A percentile compares a stretch with the other conserved stretches of the same genome.
Evolutionary conservation across 2,888 invertebrate genomes (phyloP).

Genomic region (Isoperla grammatica): DNA sequence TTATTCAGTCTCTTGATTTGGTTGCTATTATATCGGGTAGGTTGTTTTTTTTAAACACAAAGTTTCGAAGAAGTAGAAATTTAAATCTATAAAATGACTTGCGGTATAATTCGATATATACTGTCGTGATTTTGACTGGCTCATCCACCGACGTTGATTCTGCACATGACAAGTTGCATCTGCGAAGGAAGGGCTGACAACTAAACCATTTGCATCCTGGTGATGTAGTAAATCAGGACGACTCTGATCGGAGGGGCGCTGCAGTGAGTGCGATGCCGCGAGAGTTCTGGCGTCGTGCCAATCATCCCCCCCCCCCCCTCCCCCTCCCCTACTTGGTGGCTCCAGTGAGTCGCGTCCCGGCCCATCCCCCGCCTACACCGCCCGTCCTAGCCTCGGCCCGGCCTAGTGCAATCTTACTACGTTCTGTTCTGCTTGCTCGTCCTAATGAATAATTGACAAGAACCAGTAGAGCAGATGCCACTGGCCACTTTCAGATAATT

Average conservation of each 20-base stretch:
- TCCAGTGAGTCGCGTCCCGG: constrained; percentile 13
- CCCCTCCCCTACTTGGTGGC: constrained; percentile 9
- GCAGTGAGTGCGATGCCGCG: neutral
- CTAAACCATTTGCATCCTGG: no score
- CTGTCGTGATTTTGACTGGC: no score
- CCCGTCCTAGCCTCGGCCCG: neutral
- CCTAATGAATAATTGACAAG: neutral
- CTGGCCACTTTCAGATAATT: constrained; percentile 5
- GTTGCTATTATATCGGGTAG: no score
- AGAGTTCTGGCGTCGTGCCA: constrained; percentile 18
- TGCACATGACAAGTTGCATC: no score
- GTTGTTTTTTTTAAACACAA: no score
- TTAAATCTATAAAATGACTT: no score
- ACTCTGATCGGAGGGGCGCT: neutral
- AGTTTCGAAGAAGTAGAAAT: no score
- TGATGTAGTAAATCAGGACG: constrained; percentile 2
- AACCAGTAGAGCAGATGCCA: constrained; percentile 9
- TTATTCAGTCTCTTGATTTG: no score
- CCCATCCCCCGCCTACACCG: neutral
- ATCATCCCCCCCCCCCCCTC: neutral
- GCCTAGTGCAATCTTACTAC: neutral
- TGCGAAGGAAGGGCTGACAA: no score
- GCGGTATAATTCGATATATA: no score
- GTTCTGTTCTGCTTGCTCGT: neutral
- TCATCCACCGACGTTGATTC: no score